Percentiles rank a stretch among this genome's conserved stretches.
phyloP scores from a whole-genome alignment of 2,888 invertebrate genomes.

The Eristalis tenax region DNA sequence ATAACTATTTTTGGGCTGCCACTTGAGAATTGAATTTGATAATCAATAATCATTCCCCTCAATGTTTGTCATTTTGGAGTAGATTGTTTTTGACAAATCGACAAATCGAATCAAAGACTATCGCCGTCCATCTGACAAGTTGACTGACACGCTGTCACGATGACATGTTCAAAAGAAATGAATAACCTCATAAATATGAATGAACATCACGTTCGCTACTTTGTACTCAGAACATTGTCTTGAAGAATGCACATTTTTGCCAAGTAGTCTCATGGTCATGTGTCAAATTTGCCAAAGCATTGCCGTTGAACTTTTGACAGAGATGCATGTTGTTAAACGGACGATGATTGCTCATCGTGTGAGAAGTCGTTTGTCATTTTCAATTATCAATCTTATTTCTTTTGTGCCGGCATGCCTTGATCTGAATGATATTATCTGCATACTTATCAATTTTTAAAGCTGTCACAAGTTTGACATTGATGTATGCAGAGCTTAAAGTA shows the following conservation, averaged over 20 bases:
- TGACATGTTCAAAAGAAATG: background rate
- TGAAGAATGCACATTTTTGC: conserved; percentile 8
- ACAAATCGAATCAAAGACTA: background rate
- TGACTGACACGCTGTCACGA: background rate
- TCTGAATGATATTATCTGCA: conserved; percentile 10
- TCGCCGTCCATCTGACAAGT: background rate
- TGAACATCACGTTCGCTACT: conserved; percentile 31
- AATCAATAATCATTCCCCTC: background rate
- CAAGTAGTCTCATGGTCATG: conserved; percentile 19
- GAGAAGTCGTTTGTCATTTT: conserved; percentile 3
- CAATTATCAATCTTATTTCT: conserved; percentile 7
- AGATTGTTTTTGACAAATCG: background rate
- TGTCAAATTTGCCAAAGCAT: conserved; percentile 28
- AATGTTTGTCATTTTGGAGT: background rate
- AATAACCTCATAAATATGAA: background rate
- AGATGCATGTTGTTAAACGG: background rate
- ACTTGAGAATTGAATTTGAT: background rate
- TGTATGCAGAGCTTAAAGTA: conserved; percentile 29
- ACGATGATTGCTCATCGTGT: background rate
- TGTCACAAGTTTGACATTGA: conserved; percentile 25
- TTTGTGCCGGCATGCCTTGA: conserved; percentile 23
- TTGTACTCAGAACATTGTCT: background rate
- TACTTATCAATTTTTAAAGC: conserved; percentile 25
- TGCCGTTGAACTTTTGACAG: conserved; percentile 10
- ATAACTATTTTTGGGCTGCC: background rate